Percentiles rank a stretch among this genome's conserved stretches.
Conservation (phyloP, 2,797 vertebrate genomes). For the Acrossocheilus fasciatus region DNA sequence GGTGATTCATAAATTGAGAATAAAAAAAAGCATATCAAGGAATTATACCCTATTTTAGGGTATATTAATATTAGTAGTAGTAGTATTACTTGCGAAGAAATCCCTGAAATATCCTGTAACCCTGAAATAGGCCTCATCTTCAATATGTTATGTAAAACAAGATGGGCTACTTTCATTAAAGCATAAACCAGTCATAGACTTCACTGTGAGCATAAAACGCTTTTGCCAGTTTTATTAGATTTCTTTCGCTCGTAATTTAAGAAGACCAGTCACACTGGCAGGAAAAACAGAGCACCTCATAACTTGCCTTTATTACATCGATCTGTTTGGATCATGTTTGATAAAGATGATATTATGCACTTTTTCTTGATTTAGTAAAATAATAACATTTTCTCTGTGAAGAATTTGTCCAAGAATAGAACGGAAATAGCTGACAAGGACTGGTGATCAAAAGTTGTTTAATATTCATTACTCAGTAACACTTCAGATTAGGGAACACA, state of each 20-base stretch:
- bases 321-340: slow-evolving; percentile 3
- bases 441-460: background rate
- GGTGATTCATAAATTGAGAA: too few relatives aligned
- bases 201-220: background rate
- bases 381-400: background rate
- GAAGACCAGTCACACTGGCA: slow-evolving; percentile 5
- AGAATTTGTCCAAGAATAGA: background rate
- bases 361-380: slow-evolving; percentile 7
- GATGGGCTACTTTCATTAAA: background rate
- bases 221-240: background rate
- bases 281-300: slow-evolving; percentile 1
- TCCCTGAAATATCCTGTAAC: background rate
- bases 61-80: background rate
- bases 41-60: too few relatives aligned
- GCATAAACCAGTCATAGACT: background rate
- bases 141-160: background rate
- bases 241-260: background rate
- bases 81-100: background rate
- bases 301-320: slow-evolving; percentile 10
- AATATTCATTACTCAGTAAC: background rate
- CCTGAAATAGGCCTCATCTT: background rate
- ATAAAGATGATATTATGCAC: background rate
- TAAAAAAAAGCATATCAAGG: too few relatives aligned
- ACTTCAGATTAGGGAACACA: background rate
- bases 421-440: background rate